phyloP scores from a whole-genome alignment of 1,140 invertebrate genomes.

The Anoplolepis gracilipes region DNA sequence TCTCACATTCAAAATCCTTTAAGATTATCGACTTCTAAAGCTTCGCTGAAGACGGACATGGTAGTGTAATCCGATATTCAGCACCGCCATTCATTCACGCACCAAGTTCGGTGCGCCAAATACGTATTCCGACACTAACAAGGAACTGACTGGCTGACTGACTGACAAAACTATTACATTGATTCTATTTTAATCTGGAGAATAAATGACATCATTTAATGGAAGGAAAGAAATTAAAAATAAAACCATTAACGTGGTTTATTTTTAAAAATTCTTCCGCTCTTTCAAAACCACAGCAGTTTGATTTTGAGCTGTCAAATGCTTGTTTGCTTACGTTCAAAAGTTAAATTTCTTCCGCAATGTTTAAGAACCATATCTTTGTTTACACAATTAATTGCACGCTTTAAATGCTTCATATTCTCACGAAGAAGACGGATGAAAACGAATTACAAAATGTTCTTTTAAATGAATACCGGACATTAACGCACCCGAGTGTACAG shows the following conservation, averaged over 20 bases:
- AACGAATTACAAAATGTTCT: not conserved
- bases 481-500: not conserved
- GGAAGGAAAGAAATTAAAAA: too few relatives aligned
- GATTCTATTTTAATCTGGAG: not conserved
- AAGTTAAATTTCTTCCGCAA: too few relatives aligned
- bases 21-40: slow-evolving; percentile 34
- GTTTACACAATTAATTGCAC: too few relatives aligned
- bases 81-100: slow-evolving; percentile 33
- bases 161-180: not conserved
- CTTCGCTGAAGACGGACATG: not conserved
- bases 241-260: too few relatives aligned
- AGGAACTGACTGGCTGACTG: too few relatives aligned
- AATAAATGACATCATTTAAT: too few relatives aligned
- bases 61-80: slow-evolving; percentile 44
- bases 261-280: too few relatives aligned
- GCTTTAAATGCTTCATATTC: not conserved
- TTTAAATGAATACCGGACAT: not conserved
- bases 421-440: not conserved
- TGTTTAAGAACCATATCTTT: too few relatives aligned
- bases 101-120: not conserved
- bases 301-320: not conserved
- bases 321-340: too few relatives aligned
- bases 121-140: not conserved
- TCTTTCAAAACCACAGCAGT: not conserved
- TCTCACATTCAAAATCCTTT: not conserved